A percentile compares a stretch with the other conserved stretches of the same genome.
Conservation (phyloP, 2,113 vertebrate genomes). For the Beaufortia kweichowensis region DNA sequence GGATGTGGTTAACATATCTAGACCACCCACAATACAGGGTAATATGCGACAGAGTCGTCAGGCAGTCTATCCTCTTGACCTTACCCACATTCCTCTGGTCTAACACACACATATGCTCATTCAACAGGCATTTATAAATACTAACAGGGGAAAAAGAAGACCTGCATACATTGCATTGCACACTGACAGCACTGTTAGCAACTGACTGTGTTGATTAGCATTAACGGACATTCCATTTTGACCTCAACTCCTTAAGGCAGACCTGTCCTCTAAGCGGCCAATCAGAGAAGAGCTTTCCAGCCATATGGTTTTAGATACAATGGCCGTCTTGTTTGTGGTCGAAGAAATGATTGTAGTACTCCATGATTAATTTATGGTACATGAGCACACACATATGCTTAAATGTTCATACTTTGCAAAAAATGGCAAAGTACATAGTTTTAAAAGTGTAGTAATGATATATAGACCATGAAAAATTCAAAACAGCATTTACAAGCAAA, state of each 20-base stretch:
- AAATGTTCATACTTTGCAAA: too few species aligned
- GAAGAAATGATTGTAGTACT: background rate
- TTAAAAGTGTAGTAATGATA: too few species aligned
- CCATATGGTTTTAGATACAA: background rate
- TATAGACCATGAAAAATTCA: too few species aligned
- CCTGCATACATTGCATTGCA: slow-evolving; percentile 4
- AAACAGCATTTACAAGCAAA: too few species aligned
- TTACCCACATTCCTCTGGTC: slow-evolving; percentile 63
- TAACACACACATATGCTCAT: slow-evolving; percentile 32
- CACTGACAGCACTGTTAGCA: slow-evolving; percentile 37
- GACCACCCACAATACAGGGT: slow-evolving; percentile 66
- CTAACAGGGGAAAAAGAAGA: slow-evolving; percentile 16
- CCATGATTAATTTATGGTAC: too few species aligned
- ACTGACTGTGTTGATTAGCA: slow-evolving; percentile 10
- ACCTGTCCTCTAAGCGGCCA: slow-evolving; percentile 1
- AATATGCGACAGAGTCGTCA: slow-evolving; percentile 62
- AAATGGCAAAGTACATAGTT: too few species aligned
- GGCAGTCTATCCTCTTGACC: slow-evolving; percentile 66
- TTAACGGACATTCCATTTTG: slow-evolving; percentile 3
- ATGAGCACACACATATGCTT: too few species aligned
- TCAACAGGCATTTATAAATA: slow-evolving; percentile 44
- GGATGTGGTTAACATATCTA: slow-evolving; percentile 45
- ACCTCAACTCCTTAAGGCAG: background rate
- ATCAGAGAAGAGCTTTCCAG: background rate
- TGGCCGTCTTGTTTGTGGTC: background rate